Conservation (phyloP, 1,140 invertebrate species). For the Rhyzopertha dominica region DNA sequence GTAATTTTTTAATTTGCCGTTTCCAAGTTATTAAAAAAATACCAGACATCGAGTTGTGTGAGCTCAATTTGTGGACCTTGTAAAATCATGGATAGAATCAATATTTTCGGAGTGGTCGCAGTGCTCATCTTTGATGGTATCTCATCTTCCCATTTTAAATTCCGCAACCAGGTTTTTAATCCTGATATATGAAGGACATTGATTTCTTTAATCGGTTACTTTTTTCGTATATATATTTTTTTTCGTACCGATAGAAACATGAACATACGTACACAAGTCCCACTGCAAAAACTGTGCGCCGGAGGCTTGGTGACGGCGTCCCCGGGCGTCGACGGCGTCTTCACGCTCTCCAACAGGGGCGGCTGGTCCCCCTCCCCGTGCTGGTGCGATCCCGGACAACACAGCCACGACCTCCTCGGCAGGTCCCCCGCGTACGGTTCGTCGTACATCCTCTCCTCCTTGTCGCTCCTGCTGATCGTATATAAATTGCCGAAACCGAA, state of each 20-base stretch:
- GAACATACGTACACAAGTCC: conserved; percentile 40
- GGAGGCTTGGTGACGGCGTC: conserved; percentile 38
- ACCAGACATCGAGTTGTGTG: too few relatives aligned
- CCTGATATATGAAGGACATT: too few relatives aligned
- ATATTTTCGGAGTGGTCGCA: too few relatives aligned
- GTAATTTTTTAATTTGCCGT: too few relatives aligned
- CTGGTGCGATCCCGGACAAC: conserved; percentile 42
- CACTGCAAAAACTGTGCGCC: conserved; percentile 27
- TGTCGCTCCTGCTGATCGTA: conserved; percentile 29
- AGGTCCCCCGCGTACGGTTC: conserved; percentile 43
- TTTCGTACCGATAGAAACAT: not conserved
- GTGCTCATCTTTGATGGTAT: too few relatives aligned
- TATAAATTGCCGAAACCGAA: conserved; percentile 40
- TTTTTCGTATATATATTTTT: conserved; percentile 1
- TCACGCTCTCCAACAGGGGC: conserved; percentile 26
- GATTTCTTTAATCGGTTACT: too few relatives aligned
- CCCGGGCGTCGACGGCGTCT: conserved; percentile 24
- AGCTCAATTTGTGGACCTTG: too few relatives aligned
- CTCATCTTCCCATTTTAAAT: too few relatives aligned
- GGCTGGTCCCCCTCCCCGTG: conserved; percentile 34
- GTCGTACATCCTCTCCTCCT: conserved; percentile 43
- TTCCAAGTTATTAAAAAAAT: too few relatives aligned
- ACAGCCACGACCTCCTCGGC: conserved; percentile 41
- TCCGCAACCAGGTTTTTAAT: too few relatives aligned
- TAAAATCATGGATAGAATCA: too few relatives aligned